These are phyloP conservation scores for Propithecus perrieri DNA, from an alignment of 2,797 vertebrate species.

Conservation along the genomic window DNA sequence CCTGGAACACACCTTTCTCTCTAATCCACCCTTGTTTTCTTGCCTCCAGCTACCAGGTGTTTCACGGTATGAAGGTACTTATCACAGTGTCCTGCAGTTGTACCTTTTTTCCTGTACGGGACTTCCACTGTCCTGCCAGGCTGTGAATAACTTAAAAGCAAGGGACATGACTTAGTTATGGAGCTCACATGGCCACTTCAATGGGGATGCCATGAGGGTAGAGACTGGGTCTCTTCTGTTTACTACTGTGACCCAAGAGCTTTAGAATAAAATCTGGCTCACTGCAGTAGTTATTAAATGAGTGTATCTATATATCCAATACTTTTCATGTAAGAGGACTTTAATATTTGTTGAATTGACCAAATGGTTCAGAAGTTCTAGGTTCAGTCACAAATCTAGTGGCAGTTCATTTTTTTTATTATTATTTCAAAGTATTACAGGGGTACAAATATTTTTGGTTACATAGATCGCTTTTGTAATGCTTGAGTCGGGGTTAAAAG, in stretches of 20 bases:
- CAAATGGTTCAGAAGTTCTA: not conserved
- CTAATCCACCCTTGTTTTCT: not conserved
- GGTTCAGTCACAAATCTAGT: not conserved
- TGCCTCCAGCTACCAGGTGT: not conserved
- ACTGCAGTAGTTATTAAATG: not conserved
- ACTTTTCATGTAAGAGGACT: not conserved
- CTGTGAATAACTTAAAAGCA: not conserved
- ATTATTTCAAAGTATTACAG: too few relatives aligned
- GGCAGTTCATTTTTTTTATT: not conserved
- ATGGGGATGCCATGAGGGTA: not conserved
- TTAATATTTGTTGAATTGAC: not conserved
- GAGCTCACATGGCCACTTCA: not conserved
- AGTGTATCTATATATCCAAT: not conserved
- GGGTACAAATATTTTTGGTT: too few relatives aligned
- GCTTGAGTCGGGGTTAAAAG: too few relatives aligned
- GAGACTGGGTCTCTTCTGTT: not conserved
- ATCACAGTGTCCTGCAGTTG: not conserved
- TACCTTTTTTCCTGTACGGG: not conserved
- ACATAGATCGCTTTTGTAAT: too few relatives aligned
- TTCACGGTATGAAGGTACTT: not conserved
- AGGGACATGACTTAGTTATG: not conserved
- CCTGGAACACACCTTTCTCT: not conserved
- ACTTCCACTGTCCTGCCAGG: not conserved
- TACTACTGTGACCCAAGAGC: not conserved
- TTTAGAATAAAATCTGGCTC: not conserved